Base-by-base conservation (phyloP, 2,797 vertebrate genomes). In the Pelobates cultripes region DNA sequence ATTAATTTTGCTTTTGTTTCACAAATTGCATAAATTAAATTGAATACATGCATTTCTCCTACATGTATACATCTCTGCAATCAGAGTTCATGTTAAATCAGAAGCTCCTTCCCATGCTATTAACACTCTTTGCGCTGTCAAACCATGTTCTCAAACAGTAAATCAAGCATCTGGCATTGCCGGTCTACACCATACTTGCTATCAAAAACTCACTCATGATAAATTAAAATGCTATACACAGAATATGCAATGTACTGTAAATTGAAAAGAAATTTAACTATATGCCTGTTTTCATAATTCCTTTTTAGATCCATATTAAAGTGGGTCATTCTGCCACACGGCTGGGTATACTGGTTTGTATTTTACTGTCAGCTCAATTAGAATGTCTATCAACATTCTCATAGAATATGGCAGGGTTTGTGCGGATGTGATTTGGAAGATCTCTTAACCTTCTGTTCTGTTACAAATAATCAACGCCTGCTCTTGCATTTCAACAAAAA, bases 361-460 rank as follows among this genome's bases (percentile, higher is more conserved):
- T 78, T 78, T 83, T 51, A 47, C 76, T 83, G 81, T 78, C 81
- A 74, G 53, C 63, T 73, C 76, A 74, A 78, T 83, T 78, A 78
- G 42, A 69, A 61, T 69, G 51, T 74, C 75, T 53, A 43, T 74
- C 75, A 47, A 68, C 61, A 44, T 73, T 73, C 81, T 78, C 75
- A 73, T 82, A 68, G 81, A 68, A 73, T 47, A 64, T 82, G 81
- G 70, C 75, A 69, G 75, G 51, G 76, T 53, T 42, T 74, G 75
- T 73, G 81, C 40, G 81, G 70, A 78, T 78, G 81, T 74, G 75
- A 74, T 72, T 69, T 12, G 61, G 57, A 69, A 69, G 81, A 73
- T 78, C 69, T 61, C 63, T 51, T 73, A 82, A 78, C 75, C 81
- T 82, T 82, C 75, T 77, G 80, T 77, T 82, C 74, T 82, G 81